Evolutionary conservation across 1,140 invertebrate species (phyloP), one percentile per base, ranked within the genome.

Genomic region (Zophobas morio): DNA sequence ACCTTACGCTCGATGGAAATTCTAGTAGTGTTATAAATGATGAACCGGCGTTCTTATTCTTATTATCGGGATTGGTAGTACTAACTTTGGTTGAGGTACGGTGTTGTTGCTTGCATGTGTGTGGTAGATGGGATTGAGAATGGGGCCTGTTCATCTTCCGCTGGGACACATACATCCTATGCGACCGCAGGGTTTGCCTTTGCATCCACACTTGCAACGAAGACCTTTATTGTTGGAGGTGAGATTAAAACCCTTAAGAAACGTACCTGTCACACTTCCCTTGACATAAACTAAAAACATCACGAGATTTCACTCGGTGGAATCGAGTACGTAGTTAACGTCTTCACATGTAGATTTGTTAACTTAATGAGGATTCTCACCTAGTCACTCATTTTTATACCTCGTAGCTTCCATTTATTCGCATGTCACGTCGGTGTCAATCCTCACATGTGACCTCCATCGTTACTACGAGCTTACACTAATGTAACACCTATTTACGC

Each of bases 171-270:
- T 82, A 74, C 80, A 84, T 82, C 81, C 82, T 74, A 79, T 81
- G 78, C 81, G 79, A 76, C 82, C 77, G 76, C 82, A 79, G 76
- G 79, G 76, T 76, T 79, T 76, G 74, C 81, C 80, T 70, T 72
- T 81, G 76, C 81, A 73, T 72, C 81, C 81, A 70, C 82, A 82
- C 66, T 80, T 82, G 63, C 81, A 82, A 84, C 91, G 91, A 87
- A 91, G 91, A 88, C 91, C 92, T 87, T 89, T 92, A 88, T 90
- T 93, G 88, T 89, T 93, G 88, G 92, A 93, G 92, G 91, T 93
- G 90, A 93, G 91, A 84, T 76, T 74, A 53, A 79, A 34, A 75
- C 35, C 73, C 51, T 33, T 57, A 35, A 8, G 1, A 39, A 54
- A 74, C 20, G 20, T 20, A 66, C 39, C 3, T 42, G 42, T 66